Conservation (phyloP, 1,140 invertebrate species). For the Campoletis sonorensis region DNA sequence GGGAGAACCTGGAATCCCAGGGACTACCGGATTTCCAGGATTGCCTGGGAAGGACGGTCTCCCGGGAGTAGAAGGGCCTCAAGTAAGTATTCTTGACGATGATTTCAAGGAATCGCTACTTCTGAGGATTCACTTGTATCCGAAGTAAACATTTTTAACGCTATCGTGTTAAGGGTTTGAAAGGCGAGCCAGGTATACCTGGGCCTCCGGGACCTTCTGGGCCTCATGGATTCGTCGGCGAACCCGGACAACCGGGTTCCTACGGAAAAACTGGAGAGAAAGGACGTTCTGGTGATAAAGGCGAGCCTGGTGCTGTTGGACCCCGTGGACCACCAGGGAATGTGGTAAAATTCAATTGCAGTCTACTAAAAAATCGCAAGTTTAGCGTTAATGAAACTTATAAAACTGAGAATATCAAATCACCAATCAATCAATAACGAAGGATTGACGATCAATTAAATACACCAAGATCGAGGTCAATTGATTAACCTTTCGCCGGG, state of each 20-base stretch:
- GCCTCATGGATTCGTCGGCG: slow-evolving; percentile 62
- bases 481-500: too few relatives aligned
- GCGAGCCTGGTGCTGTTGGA: slow-evolving; percentile 80
- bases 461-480: too few relatives aligned
- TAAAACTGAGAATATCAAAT: too few relatives aligned
- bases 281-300: slow-evolving; percentile 75
- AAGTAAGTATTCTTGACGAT: not conserved
- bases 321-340: slow-evolving; percentile 80
- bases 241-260: slow-evolving; percentile 60
- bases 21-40: slow-evolving; percentile 52
- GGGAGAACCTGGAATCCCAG: slow-evolving; percentile 69
- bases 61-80: slow-evolving; percentile 59
- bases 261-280: slow-evolving; percentile 74
- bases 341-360: slow-evolving; percentile 53
- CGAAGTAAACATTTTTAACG: too few relatives aligned
- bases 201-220: slow-evolving; percentile 64
- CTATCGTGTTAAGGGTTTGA: slow-evolving; percentile 51
- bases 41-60: slow-evolving; percentile 52
- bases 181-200: slow-evolving; percentile 64
- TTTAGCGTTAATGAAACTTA: too few relatives aligned
- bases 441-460: too few relatives aligned
- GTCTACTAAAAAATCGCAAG: not conserved
- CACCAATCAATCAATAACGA: too few relatives aligned
- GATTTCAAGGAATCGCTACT: too few relatives aligned
- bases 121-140: not conserved